Base-by-base conservation (phyloP, 1,140 invertebrate species). In the Zaprionus lachaisei region DNA sequence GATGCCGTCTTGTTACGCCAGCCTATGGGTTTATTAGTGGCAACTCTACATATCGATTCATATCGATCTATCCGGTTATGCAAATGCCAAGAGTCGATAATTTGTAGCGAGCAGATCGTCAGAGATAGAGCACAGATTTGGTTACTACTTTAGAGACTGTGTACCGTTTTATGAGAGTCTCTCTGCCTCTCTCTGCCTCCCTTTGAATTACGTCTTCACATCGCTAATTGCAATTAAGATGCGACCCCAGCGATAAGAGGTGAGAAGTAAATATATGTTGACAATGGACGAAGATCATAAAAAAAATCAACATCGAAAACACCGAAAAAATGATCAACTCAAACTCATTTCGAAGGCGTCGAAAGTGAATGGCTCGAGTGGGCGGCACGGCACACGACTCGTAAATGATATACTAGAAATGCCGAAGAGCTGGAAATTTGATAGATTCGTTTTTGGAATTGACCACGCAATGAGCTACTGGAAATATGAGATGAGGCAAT, bases 141-240 rank as follows among this genome's bases (percentile, higher is more conserved):
- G 15, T 47, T 47, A 47, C 41, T 17, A 17, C 34, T 37, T 31
- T 22, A 9, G 12, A 57, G 44, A 47, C 41, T 47, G 37, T 62
- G 57, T 72, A 77, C 66, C 49, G 80, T 87, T 83, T 86, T 71
- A 73, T 56, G 65, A 44, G 7, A 20, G 44, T 49, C 11, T 20
- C 47, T 17, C 6, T 44, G 3, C 4, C 38, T n/a, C 15, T 41
- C 38, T n/a, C 41, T 44, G 15, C 17, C 41, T 41, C 44, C 54
- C 22, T 49, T 26, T 61, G 60, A 31, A 60, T 57, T 66, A 84
- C 47, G 47, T 51, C 22, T 89, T 83, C 83, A 79, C 78, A 81
- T 90, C 81, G 84, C 83, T 87, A 89, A 87, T 87, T 87, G 83
- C 85, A 87, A 87, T 87, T 87, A 87, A 87, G 83, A 87, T 87